phyloP scores from a whole-genome alignment of 2,797 vertebrate species.

The Uromys caudimaculatus region DNA sequence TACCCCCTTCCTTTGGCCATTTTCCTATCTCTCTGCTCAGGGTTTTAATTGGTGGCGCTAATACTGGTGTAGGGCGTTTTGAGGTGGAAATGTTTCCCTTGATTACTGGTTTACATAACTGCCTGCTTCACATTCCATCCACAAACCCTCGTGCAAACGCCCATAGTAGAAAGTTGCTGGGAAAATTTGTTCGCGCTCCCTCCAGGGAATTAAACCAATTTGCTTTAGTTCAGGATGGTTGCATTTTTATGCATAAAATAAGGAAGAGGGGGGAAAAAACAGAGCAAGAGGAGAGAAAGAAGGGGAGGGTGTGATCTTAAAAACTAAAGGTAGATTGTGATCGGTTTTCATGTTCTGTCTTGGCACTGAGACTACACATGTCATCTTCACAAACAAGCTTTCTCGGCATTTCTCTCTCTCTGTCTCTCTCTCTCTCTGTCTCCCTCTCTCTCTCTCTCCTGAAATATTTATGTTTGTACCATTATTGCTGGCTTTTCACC shows the following conservation, averaged over 20 bases:
- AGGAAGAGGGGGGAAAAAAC: conserved; percentile 44
- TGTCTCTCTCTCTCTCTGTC: background rate
- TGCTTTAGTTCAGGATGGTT: conserved; percentile 90
- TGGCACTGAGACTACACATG: background rate
- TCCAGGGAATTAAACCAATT: conserved; percentile 89
- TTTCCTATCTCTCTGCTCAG: conserved; percentile 63
- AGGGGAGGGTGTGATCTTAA: conserved; percentile 68
- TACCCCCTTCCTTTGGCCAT: conserved; percentile 46
- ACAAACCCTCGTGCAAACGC: conserved; percentile 78
- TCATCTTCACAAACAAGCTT: conserved; percentile 33
- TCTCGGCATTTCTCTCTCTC: background rate
- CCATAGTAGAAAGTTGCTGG: conserved; percentile 84
- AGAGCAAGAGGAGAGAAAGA: conserved; percentile 60
- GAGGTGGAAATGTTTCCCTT: conserved; percentile 82
- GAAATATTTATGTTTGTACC: background rate
- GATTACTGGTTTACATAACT: conserved; percentile 77
- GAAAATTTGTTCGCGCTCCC: conserved; percentile 86
- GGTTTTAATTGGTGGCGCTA: conserved; percentile 78
- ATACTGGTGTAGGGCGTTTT: conserved; percentile 49
- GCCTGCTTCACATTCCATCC: conserved; percentile 78
- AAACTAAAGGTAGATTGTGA: conserved; percentile 68
- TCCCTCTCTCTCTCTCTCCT: background rate
- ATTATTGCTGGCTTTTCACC: conserved; percentile 39
- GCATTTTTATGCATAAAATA: conserved; percentile 88
- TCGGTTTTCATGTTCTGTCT: conserved; percentile 47